These are phyloP conservation scores for Neotoxoptera formosana DNA, from an alignment of 1,140 invertebrate species.

Conservation along the genomic window DNA sequence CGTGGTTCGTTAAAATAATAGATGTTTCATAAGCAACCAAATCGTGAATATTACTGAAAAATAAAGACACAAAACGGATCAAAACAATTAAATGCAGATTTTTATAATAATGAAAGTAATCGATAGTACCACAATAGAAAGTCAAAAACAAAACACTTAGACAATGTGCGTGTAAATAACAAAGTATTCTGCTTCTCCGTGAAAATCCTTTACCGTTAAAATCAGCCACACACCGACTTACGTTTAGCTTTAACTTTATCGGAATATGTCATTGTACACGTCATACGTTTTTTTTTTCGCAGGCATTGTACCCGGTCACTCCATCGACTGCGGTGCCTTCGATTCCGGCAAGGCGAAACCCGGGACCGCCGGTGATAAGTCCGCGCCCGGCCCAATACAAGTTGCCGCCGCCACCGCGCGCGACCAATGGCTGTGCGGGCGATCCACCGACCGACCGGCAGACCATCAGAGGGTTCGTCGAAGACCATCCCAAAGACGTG, in stretches of 20 bases:
- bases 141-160: neutral
- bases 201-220: neutral
- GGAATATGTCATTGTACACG: neutral
- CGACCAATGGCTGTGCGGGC: neutral
- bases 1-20: too few species aligned
- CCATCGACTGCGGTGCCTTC: neutral
- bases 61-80: too few species aligned
- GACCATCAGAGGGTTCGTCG: conserved; percentile 59
- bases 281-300: neutral
- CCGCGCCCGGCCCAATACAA: conserved; percentile 61
- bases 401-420: conserved; percentile 61
- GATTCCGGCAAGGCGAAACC: conserved; percentile 22
- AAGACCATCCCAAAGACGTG: conserved; percentile 62
- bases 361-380: conserved; percentile 48
- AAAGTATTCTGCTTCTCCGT: neutral
- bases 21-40: too few species aligned
- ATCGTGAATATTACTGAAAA: too few species aligned
- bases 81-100: too few species aligned
- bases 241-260: neutral
- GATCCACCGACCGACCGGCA: neutral
- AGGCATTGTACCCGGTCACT: neutral
- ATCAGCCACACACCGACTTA: neutral
- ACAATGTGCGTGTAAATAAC: neutral
- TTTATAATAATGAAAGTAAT: too few species aligned
- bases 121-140: neutral